phyloP scores from a whole-genome alignment of 2,888 invertebrate genomes.

The Agapostemon virescens region DNA sequence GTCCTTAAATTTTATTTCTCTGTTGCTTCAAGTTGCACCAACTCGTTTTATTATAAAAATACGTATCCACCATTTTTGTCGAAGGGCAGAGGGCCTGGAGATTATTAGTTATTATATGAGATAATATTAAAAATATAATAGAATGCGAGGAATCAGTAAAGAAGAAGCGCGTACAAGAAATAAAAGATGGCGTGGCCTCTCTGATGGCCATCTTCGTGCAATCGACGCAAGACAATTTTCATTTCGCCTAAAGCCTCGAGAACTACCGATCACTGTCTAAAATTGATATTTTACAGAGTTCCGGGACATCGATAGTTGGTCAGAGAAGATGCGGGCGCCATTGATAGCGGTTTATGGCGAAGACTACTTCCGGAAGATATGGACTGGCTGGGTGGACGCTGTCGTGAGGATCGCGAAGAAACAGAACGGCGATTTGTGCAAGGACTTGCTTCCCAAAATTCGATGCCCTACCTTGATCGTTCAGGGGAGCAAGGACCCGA shows the following conservation, averaged over 20 bases:
- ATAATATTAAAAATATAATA: too few species aligned
- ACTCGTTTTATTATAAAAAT: too few species aligned
- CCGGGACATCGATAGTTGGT: slow-evolving; percentile 89
- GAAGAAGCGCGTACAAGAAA: too few species aligned
- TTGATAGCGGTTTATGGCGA: slow-evolving; percentile 88
- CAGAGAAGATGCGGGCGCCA: slow-evolving; percentile 88
- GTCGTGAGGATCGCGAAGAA: slow-evolving; percentile 83
- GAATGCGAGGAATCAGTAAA: too few species aligned
- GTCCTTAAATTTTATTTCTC: too few species aligned
- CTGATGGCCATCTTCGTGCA: too few species aligned
- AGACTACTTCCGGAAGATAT: slow-evolving; percentile 85
- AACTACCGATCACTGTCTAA: neutral
- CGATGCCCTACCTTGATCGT: slow-evolving; percentile 90
- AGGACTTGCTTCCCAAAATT: slow-evolving; percentile 84
- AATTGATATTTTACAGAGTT: slow-evolving; percentile 80
- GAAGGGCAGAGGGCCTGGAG: too few species aligned
- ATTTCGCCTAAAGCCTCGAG: neutral
- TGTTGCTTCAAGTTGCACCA: too few species aligned
- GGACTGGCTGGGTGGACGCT: slow-evolving; percentile 88
- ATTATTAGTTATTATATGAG: too few species aligned
- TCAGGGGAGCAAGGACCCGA: slow-evolving; percentile 91
- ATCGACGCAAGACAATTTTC: neutral
- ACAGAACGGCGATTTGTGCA: slow-evolving; percentile 88
- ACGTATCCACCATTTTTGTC: too few species aligned
- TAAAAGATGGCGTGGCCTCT: too few species aligned